Base-by-base conservation (phyloP, 2,113 vertebrate genomes). In the Zapornia atra region DNA sequence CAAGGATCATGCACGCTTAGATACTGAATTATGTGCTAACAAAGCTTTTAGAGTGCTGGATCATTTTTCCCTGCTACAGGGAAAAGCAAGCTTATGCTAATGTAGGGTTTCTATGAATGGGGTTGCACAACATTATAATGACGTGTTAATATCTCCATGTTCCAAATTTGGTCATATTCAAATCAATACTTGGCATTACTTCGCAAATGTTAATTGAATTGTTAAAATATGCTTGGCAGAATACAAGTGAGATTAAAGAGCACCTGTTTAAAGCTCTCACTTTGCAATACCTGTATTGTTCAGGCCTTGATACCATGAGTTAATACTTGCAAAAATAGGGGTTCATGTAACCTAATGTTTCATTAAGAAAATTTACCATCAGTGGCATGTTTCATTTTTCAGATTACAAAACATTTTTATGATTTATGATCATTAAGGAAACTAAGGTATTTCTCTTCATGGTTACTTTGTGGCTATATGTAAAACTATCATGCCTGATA, bases 181-280 rank as follows among this genome's bases (percentile, higher is more conserved):
- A 90, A 89, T 84, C 81, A 77, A 59, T 85, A 87, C n/a, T 42
- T 84, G 57, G 15, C 82, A 54, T 84, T 96, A 88, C 57, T 95
- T 91, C 94, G 69, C 66, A 95, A 93, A 87, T 82, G n/a, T 42
- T 78, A 15, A n/a, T 76, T 94, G 75, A 75, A 77, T 68, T 51
- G 33, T 92, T 97, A 75, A 88, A 94, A 72, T 73, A 66, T 48
- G 33, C 40, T 90, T 90, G 75, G 24, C 50, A 42, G 64, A 72
- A 79, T 83, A 73, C 7, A 78, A 86, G 17, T 86, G 51, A 72
- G n/a, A 83, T 94, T 85, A 86, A 94, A 94, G 84, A 60, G 12
- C 61, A 65, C 60, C 34, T 90, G 44, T 82, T 40, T 61, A 40
- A 79, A 91, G 34, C 11, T 57, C 54, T 84, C 54, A 46, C 46